A percentile compares a stretch with the other conserved stretches of the same genome.
These are phyloP conservation scores for Dryobota labecula DNA, from an alignment of 2,888 invertebrate genomes.

Conservation along the genomic window DNA sequence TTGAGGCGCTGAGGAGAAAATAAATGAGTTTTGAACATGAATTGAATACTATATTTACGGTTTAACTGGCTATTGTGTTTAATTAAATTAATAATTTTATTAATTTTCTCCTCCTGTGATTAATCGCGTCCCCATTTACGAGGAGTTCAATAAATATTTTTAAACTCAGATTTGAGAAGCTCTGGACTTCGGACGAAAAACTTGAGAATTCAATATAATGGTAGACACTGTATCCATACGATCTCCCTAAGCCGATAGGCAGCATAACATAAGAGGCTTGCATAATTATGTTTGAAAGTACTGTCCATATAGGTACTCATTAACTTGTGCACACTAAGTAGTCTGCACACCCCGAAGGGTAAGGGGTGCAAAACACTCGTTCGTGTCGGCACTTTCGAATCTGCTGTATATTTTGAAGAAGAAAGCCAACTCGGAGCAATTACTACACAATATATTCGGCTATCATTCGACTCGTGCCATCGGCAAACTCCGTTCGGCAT, in stretches of 20 bases:
- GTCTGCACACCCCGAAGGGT: not conserved
- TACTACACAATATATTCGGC: not conserved
- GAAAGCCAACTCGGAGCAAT: too few species aligned
- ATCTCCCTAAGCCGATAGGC: not conserved
- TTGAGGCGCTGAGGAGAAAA: slow-evolving; percentile 90
- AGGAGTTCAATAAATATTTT: not conserved
- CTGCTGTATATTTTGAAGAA: not conserved
- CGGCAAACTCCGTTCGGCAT: not conserved
- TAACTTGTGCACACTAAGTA: not conserved
- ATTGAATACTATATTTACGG: not conserved
- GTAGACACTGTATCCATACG: not conserved
- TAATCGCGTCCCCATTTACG: not conserved
- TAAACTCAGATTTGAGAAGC: not conserved
- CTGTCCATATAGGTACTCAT: not conserved
- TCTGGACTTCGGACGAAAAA: not conserved
- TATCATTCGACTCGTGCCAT: not conserved
- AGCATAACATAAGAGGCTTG: not conserved
- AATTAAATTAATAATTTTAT: too few species aligned
- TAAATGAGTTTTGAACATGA: not conserved
- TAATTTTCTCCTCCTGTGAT: too few species aligned
- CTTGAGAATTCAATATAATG: not conserved
- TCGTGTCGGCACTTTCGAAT: not conserved
- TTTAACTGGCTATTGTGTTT: not conserved
- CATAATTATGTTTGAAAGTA: not conserved
- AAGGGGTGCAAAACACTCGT: not conserved